Evolutionary conservation across 2,888 invertebrate species (phyloP).

Genomic region (Agrochola lota): DNA sequence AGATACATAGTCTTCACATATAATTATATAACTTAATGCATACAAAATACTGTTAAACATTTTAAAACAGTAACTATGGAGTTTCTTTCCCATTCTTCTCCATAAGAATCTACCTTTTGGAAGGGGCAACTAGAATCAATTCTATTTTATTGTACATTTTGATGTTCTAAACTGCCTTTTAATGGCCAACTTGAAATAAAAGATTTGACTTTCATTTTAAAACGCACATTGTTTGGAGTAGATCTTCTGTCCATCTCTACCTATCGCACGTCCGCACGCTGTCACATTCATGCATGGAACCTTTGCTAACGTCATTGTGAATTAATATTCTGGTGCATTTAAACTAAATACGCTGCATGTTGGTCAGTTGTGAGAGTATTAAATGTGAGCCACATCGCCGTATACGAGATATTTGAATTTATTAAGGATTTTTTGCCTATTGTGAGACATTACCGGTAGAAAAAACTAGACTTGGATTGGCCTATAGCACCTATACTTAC

Average conservation of each 20-base stretch:
- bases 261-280: neutral
- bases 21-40: neutral
- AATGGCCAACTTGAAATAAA: neutral
- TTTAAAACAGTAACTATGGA: neutral
- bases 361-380: constrained; percentile 4
- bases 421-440: neutral
- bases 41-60: neutral
- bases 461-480: too few relatives aligned
- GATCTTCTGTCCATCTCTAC: constrained; percentile 9
- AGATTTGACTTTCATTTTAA: neutral
- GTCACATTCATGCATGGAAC: constrained; percentile 50
- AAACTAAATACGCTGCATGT: constrained; percentile 37
- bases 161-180: neutral
- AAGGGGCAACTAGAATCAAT: neutral
- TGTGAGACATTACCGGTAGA: neutral
- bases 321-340: constrained; percentile 53
- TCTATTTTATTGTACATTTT: neutral
- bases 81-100: neutral
- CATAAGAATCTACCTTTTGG: neutral
- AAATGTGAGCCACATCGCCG: neutral
- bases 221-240: neutral
- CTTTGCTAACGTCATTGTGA: constrained; percentile 48
- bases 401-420: neutral
- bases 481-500: neutral
- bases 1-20: neutral